These are phyloP conservation scores for Neodiprion pinetum DNA, from an alignment of 1,140 invertebrate species.

Conservation along the genomic window DNA sequence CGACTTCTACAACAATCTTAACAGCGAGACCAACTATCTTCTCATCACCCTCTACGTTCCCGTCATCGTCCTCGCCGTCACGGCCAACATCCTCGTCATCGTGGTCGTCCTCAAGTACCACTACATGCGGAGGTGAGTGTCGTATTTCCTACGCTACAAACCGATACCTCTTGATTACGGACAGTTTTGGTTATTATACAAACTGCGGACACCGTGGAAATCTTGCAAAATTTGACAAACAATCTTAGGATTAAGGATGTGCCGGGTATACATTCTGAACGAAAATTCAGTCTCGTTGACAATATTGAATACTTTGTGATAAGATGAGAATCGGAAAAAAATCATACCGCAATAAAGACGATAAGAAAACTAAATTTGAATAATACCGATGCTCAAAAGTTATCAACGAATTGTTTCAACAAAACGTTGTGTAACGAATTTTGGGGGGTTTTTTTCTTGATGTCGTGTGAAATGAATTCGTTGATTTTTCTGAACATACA, in stretches of 20 bases:
- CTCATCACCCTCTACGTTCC: constrained; percentile 69
- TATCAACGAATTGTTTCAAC: too few species aligned
- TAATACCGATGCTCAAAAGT: too few species aligned
- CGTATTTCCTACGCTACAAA: background rate
- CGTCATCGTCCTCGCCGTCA: constrained; percentile 66
- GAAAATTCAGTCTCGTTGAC: too few species aligned
- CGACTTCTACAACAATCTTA: constrained; percentile 39
- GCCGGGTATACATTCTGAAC: too few species aligned
- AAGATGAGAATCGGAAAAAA: too few species aligned
- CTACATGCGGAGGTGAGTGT: constrained; percentile 72
- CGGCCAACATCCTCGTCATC: constrained; percentile 71
- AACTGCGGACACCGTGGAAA: background rate
- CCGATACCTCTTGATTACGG: constrained; percentile 8
- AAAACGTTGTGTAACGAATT: too few species aligned
- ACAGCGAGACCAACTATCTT: constrained; percentile 43
- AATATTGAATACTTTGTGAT: too few species aligned
- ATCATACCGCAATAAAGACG: too few species aligned
- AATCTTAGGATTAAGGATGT: background rate
- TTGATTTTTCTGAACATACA: too few species aligned
- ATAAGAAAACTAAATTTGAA: too few species aligned
- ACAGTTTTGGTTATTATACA: background rate
- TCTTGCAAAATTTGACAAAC: background rate
- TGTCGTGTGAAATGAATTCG: too few species aligned
- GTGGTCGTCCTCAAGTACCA: constrained; percentile 72
- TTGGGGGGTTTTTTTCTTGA: too few species aligned